These are phyloP conservation scores for Mystacides longicornis DNA, from an alignment of 2,888 invertebrate species.

Conservation along the genomic window DNA sequence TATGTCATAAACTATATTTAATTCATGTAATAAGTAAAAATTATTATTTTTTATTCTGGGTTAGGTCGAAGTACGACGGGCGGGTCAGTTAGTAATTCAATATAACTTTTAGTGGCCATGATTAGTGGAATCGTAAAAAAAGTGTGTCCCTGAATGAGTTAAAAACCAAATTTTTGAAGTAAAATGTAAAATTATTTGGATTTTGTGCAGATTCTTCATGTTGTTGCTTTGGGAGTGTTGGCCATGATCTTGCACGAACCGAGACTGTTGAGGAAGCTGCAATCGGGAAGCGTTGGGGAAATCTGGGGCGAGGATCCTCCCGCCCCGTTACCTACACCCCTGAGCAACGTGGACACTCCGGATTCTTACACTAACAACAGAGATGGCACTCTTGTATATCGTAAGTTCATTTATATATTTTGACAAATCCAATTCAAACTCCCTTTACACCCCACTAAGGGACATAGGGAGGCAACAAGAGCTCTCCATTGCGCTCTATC, in stretches of 20 bases:
- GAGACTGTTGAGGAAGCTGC: slow-evolving; percentile 55
- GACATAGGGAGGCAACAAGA: too few species aligned
- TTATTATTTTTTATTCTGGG: too few species aligned
- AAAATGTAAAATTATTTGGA: neutral
- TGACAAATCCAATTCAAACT: too few species aligned
- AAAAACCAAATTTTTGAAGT: neutral
- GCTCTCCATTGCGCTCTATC: too few species aligned
- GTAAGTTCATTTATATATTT: slow-evolving; percentile 46
- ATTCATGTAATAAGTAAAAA: too few species aligned
- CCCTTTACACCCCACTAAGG: too few species aligned
- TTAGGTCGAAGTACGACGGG: too few species aligned
- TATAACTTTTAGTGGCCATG: too few species aligned
- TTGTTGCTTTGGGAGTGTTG: slow-evolving; percentile 65
- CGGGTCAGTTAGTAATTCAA: too few species aligned
- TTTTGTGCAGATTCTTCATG: slow-evolving; percentile 49
- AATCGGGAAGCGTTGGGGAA: slow-evolving; percentile 42
- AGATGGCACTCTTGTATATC: slow-evolving; percentile 59
- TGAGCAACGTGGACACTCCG: slow-evolving; percentile 60
- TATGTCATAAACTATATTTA: too few species aligned
- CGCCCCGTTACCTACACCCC: slow-evolving; percentile 58
- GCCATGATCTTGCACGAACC: slow-evolving; percentile 70
- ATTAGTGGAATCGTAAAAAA: too few species aligned
- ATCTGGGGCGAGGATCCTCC: slow-evolving; percentile 38
- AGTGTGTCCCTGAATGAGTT: too few species aligned
- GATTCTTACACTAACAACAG: slow-evolving; percentile 47